Base-by-base conservation (phyloP, 2,888 invertebrate species). In the Caenorhabditis afra region DNA sequence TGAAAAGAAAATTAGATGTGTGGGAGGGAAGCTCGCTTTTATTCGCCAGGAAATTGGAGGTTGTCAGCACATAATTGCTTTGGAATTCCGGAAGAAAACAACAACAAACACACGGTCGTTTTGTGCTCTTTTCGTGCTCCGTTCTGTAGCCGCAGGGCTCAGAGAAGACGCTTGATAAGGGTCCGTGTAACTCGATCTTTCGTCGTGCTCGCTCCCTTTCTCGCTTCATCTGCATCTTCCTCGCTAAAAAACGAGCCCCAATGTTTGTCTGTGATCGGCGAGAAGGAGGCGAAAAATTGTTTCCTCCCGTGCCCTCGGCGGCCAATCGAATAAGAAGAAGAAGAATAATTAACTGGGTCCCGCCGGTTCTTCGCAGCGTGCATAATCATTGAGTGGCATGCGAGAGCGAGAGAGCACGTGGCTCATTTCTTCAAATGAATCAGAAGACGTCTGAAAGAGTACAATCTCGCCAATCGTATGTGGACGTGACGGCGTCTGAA, bases 271-370 rank as follows among this genome's bases (percentile, higher is more conserved):
- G 47, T 14, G 29, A 29, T 39, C 61, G 45, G 37, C 55, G 45
- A 49, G 49, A 55, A 29, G 29, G 29, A 29, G 29, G 29, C 29
- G 37, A 62, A 71, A 71, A 71, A 71, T 71, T 71, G 73, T 73
- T 73, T 73, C 73, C 50, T 44, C 22, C 29, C 53, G 41, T 44
- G 37, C 41, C n/a, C 58, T 59, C 61, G 23, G 29, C 53, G 50
- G 53, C 53, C 62, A 73, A 73, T 73, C 55, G 73, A 73, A 58
- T 73, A 73, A 73, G 73, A 73, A 58, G 73, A 73, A 73, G 73
- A 73, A 58, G 73, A 73, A 73, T 73, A 73, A 73, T 73, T 73
- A 73, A 73, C 64, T 64, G 73, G 62, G 61, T 53, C 61, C 59
- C 55, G 18, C 29, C 41, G 57, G 16, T 44, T 18, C 29, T 49